phyloP scores from a whole-genome alignment of 2,113 vertebrate species.

The Microtus oregoni region DNA sequence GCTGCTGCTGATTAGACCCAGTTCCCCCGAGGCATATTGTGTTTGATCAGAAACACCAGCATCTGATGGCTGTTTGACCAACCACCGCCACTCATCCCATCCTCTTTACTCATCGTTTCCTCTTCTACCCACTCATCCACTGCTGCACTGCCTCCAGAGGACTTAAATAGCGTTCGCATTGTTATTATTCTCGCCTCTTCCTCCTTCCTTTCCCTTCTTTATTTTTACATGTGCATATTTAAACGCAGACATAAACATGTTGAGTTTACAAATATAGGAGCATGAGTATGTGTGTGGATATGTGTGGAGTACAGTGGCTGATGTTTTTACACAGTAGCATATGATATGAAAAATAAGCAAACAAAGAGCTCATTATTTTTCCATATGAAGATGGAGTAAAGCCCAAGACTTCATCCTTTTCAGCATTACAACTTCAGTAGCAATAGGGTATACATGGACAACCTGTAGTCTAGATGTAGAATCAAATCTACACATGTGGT shows the following conservation, averaged over 20 bases:
- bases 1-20: background rate
- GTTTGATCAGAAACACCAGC: conserved; percentile 39
- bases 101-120: background rate
- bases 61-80: conserved; percentile 17
- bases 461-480: background rate
- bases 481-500: background rate
- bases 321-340: conserved; percentile 15
- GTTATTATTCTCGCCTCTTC: conserved; percentile 15
- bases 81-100: background rate
- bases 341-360: conserved; percentile 24
- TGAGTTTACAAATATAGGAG: conserved; percentile 49
- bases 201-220: background rate
- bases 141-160: background rate
- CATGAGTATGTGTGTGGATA: conserved; percentile 18
- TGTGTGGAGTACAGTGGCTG: background rate
- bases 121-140: conserved; percentile 28
- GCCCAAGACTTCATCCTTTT: background rate
- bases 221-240: conserved; percentile 20
- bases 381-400: background rate
- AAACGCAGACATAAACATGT: background rate
- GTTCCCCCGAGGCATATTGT: background rate
- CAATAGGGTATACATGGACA: background rate
- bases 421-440: background rate
- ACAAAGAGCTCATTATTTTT: conserved; percentile 11
- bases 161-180: conserved; percentile 5